These are phyloP conservation scores for Scolanthus callimorphus DNA, from an alignment of 92 coral and sea anemone genomes.

Conservation along the genomic window DNA sequence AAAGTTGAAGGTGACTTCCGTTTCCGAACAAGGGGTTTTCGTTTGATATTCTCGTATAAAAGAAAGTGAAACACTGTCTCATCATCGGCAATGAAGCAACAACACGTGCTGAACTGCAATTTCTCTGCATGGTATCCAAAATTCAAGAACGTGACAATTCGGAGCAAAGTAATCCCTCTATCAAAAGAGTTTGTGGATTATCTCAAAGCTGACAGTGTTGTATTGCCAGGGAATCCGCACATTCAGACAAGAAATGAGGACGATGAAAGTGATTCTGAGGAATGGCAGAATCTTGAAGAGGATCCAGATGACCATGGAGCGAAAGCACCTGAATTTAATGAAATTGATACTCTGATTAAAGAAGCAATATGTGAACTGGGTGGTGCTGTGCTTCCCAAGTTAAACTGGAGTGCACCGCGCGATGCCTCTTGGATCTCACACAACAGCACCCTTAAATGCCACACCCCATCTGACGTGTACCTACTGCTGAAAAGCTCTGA, in stretches of 20 bases:
- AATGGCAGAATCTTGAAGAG: constrained; percentile 84
- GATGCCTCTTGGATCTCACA: constrained; percentile 94
- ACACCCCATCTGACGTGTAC: constrained; percentile 71
- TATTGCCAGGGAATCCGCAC: constrained; percentile 71
- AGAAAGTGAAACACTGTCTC: constrained; percentile 7
- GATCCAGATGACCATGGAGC: constrained; percentile 70
- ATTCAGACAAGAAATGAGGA: constrained; percentile 18
- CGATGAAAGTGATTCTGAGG: constrained; percentile 86
- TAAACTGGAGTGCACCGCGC: constrained; percentile 95
- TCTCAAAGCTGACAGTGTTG: constrained; percentile 87
- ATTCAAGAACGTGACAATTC: constrained; percentile 87
- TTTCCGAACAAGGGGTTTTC: no score
- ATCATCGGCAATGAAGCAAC: constrained; percentile 69
- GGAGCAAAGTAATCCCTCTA: constrained; percentile 84
- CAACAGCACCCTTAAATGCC: constrained; percentile 82
- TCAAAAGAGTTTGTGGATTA: constrained; percentile 87
- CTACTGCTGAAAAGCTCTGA: constrained; percentile 90
- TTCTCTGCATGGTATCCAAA: constrained; percentile 87
- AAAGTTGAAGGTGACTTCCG: no score
- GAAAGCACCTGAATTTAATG: constrained; percentile 84
- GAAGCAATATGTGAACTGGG: constrained; percentile 72
- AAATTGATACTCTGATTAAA: constrained; percentile 73
- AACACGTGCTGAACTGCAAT: constrained; percentile 87
- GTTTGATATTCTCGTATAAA: no score
- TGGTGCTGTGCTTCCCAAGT: constrained; percentile 87